These are phyloP conservation scores for Tetramorium bicarinatum DNA, from an alignment of 2,888 invertebrate genomes.

Conservation along the genomic window DNA sequence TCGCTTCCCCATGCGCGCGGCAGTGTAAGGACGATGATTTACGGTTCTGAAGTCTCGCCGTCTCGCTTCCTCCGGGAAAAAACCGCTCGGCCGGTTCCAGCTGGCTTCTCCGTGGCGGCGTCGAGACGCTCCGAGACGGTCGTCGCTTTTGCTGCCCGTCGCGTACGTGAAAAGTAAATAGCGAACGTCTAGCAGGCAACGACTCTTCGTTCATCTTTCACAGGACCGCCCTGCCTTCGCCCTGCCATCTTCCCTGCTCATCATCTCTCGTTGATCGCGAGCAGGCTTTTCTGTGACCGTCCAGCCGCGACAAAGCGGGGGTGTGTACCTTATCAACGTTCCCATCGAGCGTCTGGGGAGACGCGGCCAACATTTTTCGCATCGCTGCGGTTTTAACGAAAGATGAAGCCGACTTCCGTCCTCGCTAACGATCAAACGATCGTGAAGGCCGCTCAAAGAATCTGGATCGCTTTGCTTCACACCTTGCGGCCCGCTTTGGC, in stretches of 20 bases:
- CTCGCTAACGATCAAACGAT: conserved; percentile 33
- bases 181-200: conserved; percentile 77
- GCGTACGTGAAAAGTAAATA: conserved; percentile 80
- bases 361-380: conserved; percentile 5
- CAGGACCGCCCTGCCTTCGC: conserved; percentile 42
- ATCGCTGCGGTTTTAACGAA: conserved; percentile 33
- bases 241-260: not conserved
- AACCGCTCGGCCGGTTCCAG: conserved; percentile 62
- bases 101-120: conserved; percentile 65
- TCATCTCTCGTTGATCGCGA: conserved; percentile 14
- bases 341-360: conserved; percentile 7
- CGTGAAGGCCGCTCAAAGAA: conserved; percentile 1
- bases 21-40: conserved; percentile 79
- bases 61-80: conserved; percentile 48
- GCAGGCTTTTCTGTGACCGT: conserved; percentile 33
- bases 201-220: conserved; percentile 74
- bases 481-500: conserved; percentile 15
- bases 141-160: conserved; percentile 61
- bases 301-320: conserved; percentile 3
- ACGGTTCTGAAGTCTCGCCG: conserved; percentile 74
- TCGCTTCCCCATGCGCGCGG: conserved; percentile 69
- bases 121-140: conserved; percentile 59
- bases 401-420: conserved; percentile 12
- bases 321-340: conserved; percentile 34
- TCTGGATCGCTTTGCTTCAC: conserved; percentile 26